These are phyloP conservation scores for Sylvilagus bachmani DNA, from an alignment of 2,113 vertebrate genomes.

Conservation along the genomic window DNA sequence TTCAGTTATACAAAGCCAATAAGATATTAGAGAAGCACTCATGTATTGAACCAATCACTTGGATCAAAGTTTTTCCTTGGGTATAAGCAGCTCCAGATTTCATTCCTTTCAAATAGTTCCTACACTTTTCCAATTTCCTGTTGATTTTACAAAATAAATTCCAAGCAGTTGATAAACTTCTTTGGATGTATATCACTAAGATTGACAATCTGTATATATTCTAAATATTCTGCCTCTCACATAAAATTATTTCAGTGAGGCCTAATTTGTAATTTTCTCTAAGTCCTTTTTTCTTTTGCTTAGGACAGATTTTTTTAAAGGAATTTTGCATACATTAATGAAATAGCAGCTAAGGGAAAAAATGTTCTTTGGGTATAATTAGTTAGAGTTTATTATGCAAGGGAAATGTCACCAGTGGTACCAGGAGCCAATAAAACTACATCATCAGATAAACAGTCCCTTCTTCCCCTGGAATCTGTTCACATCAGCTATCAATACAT, in stretches of 20 bases:
- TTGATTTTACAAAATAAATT: slow-evolving; percentile 5
- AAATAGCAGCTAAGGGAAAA: slow-evolving; percentile 41
- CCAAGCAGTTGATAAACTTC: not conserved
- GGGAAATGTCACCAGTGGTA: not conserved
- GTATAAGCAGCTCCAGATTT: not conserved
- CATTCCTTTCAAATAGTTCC: slow-evolving; percentile 11
- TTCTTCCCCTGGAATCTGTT: not conserved
- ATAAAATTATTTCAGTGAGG: slow-evolving; percentile 27
- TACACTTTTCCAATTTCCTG: slow-evolving; percentile 22
- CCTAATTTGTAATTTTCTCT: slow-evolving; percentile 24
- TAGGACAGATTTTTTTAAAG: slow-evolving; percentile 44
- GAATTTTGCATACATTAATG: slow-evolving; percentile 42
- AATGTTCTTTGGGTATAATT: slow-evolving; percentile 16
- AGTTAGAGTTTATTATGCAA: slow-evolving; percentile 34
- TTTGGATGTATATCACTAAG: not conserved
- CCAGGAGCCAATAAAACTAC: not conserved
- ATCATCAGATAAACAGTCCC: not conserved
- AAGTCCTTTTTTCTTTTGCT: slow-evolving; percentile 47
- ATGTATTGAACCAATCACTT: not conserved
- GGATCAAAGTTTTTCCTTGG: not conserved
- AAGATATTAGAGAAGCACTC: not conserved
- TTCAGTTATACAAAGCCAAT: not conserved
- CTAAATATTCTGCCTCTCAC: not conserved
- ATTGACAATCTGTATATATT: not conserved
- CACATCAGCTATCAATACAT: not conserved